Evolutionary conservation across 2,888 invertebrate genomes (phyloP).

Genomic region (Gari tellinella): DNA sequence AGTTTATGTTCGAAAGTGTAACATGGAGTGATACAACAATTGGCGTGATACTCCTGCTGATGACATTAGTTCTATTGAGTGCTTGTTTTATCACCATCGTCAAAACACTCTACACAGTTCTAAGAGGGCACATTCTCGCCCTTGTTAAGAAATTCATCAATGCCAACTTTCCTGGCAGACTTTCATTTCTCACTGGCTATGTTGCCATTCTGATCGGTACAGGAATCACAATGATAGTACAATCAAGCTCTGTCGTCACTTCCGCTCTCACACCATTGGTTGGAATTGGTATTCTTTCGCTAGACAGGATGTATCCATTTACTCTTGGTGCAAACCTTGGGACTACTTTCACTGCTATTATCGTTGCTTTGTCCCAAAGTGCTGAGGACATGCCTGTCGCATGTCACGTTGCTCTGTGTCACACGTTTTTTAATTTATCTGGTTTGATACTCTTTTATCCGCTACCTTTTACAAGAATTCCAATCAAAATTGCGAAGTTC

Average conservation of each 20-base stretch:
- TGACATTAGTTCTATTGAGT: constrained; percentile 85
- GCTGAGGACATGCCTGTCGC: constrained; percentile 75
- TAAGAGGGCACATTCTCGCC: constrained; percentile 77
- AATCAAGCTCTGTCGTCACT: constrained; percentile 87
- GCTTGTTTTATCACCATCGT: constrained; percentile 86
- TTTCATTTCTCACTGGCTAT: constrained; percentile 85
- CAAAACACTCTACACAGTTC: constrained; percentile 84
- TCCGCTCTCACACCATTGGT: constrained; percentile 87
- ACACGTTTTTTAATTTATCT: constrained; percentile 83
- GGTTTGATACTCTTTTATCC: constrained; percentile 86
- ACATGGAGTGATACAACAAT: constrained; percentile 80
- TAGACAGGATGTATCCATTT: constrained; percentile 87
- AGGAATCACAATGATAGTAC: constrained; percentile 86
- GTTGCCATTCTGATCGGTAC: constrained; percentile 86
- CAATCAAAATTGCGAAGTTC: constrained; percentile 85
- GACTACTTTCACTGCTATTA: constrained; percentile 86
- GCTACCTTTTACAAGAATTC: constrained; percentile 85
- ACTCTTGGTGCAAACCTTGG: constrained; percentile 87
- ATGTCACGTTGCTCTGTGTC: constrained; percentile 81
- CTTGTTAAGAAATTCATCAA: constrained; percentile 80
- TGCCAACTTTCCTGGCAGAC: constrained; percentile 81
- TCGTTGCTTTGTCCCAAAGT: constrained; percentile 85
- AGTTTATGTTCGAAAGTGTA: constrained; percentile 62
- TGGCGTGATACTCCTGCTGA: constrained; percentile 85
- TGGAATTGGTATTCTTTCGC: constrained; percentile 86